Percentiles rank a stretch among this genome's conserved stretches.
These are phyloP conservation scores for Nymphalis c-album DNA, from an alignment of 2,888 invertebrate species.

Conservation along the genomic window DNA sequence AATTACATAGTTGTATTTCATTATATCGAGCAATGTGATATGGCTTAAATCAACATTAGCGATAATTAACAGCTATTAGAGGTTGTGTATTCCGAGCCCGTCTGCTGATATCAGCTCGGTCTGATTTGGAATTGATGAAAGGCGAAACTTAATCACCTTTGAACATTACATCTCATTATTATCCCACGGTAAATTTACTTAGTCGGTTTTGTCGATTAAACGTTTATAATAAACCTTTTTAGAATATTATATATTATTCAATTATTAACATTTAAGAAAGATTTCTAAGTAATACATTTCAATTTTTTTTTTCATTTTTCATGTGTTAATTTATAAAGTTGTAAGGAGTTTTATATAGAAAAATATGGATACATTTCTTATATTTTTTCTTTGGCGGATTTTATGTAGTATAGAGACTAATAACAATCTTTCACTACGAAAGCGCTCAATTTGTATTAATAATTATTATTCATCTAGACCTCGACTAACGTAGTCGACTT, in stretches of 20 bases:
- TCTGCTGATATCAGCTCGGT: constrained; percentile 50
- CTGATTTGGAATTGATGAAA: constrained; percentile 62
- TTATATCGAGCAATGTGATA: constrained; percentile 27
- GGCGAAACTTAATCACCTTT: constrained; percentile 60
- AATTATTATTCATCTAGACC: not conserved
- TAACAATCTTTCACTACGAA: not conserved
- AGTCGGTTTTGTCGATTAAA: too few relatives aligned
- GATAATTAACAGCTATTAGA: constrained; percentile 57
- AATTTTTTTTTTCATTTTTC: too few relatives aligned
- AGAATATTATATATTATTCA: too few relatives aligned
- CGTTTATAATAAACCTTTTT: too few relatives aligned
- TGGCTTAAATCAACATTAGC: constrained; percentile 48
- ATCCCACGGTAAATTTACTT: too few relatives aligned
- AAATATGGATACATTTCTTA: too few relatives aligned
- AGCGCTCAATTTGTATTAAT: not conserved
- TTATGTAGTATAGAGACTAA: too few relatives aligned
- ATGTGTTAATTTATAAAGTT: too few relatives aligned
- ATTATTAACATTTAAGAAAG: too few relatives aligned
- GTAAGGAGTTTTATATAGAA: too few relatives aligned
- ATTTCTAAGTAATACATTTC: too few relatives aligned
- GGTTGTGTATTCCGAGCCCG: constrained; percentile 52
- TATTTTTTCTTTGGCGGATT: too few relatives aligned
- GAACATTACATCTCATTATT: constrained; percentile 41
- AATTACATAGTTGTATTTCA: constrained; percentile 21
- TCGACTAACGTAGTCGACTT: constrained; percentile 20